These are phyloP conservation scores for human DNA, from an alignment of 2,113 vertebrate genomes.

Conservation along the genomic window DNA sequence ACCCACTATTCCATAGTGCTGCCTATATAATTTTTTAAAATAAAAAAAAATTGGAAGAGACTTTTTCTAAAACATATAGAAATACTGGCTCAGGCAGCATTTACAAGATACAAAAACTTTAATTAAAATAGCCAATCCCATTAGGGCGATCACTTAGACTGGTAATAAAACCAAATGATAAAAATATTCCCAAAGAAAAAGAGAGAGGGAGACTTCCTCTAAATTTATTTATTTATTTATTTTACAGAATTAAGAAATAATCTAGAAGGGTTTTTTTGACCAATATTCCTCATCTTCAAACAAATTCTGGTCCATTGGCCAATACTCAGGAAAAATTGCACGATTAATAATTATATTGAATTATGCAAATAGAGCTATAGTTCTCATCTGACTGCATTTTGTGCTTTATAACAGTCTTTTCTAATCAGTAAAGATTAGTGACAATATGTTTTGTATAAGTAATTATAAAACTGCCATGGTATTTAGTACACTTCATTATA, in stretches of 20 bases:
- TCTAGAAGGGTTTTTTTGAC: not conserved
- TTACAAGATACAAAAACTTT: not conserved
- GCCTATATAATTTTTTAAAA: not conserved
- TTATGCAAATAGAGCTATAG: conserved; percentile 28
- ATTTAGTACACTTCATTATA: conserved; percentile 76
- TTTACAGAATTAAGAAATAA: not conserved
- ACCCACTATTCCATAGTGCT: not conserved
- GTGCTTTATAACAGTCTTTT: conserved; percentile 56
- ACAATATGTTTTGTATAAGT: conserved; percentile 69
- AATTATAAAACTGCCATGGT: conserved; percentile 62
- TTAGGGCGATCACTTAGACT: not conserved
- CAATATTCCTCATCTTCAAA: not conserved
- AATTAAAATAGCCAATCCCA: not conserved
- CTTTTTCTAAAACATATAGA: not conserved
- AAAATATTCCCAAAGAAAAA: not conserved
- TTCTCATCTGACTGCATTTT: conserved; percentile 38
- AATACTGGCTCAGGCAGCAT: not conserved
- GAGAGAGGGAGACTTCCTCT: not conserved
- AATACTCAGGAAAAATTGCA: conserved; percentile 30
- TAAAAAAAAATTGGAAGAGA: not conserved
- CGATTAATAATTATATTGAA: conserved; percentile 56
- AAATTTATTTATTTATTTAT: not conserved
- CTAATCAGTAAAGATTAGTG: conserved; percentile 71
- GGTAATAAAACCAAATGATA: not conserved
- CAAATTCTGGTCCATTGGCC: not conserved